Percentiles rank a stretch among this genome's conserved stretches.
Evolutionary conservation across 2,113 vertebrate genomes (phyloP).

Genomic region (Periophthalmodon schlosseri): DNA sequence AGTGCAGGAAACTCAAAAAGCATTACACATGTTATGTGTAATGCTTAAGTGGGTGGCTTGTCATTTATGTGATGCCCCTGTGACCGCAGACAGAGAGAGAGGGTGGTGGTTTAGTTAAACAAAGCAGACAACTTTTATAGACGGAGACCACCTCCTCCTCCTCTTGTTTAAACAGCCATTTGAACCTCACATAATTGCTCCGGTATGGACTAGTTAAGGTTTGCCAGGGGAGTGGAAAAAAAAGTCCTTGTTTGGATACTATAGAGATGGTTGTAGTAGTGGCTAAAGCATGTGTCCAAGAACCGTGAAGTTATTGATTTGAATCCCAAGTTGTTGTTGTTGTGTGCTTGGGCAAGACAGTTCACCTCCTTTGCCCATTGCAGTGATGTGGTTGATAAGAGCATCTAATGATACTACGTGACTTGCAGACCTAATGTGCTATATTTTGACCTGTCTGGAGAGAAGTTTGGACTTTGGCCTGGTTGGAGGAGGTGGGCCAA

Average conservation of each 20-base stretch:
- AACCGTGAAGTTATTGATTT: background rate
- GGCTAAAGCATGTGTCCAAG: background rate
- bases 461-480: too few species aligned
- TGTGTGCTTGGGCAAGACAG: background rate
- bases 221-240: slow-evolving; percentile 28
- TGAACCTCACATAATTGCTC: slow-evolving; percentile 20
- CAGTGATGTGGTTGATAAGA: too few species aligned
- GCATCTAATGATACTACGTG: too few species aligned
- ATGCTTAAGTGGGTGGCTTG: slow-evolving; percentile 6
- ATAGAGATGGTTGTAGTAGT: slow-evolving; percentile 14
- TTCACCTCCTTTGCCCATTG: too few species aligned
- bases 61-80: slow-evolving; percentile 27
- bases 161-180: slow-evolving; percentile 26
- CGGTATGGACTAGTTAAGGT: slow-evolving; percentile 33
- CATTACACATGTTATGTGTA: too few species aligned
- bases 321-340: background rate
- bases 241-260: slow-evolving; percentile 38
- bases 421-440: too few species aligned
- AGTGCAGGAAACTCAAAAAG: background rate
- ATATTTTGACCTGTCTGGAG: too few species aligned
- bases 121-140: slow-evolving; percentile 22
- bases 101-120: slow-evolving; percentile 18
- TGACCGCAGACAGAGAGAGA: slow-evolving; percentile 23
- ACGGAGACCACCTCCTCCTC: background rate
- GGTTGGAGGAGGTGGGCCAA: too few species aligned